Conservation (phyloP, 2,113 vertebrate species). For the Cryptomyrus ogoouensis region DNA sequence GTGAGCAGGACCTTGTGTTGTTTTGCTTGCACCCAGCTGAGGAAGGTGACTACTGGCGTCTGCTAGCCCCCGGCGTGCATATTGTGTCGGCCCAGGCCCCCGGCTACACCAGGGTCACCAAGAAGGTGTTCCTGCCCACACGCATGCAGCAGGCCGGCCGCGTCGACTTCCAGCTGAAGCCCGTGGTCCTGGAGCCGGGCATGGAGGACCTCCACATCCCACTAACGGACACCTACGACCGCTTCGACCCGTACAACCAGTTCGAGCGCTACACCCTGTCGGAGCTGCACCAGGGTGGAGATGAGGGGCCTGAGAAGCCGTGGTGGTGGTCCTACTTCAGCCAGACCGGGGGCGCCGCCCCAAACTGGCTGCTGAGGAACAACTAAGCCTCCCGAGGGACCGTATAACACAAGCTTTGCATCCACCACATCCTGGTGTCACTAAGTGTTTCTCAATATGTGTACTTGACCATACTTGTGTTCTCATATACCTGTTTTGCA, state of each 20-base stretch:
- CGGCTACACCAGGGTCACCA: slow-evolving; percentile 70
- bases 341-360: slow-evolving; percentile 58
- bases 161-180: slow-evolving; percentile 77
- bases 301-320: slow-evolving; percentile 66
- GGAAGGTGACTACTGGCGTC: slow-evolving; percentile 85
- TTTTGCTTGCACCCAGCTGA: slow-evolving; percentile 58
- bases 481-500: too few relatives aligned
- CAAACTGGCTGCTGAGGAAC: slow-evolving; percentile 80
- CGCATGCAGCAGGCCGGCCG: slow-evolving; percentile 70
- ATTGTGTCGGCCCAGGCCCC: slow-evolving; percentile 70
- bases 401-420: neutral
- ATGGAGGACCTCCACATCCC: slow-evolving; percentile 33
- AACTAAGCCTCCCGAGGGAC: slow-evolving; percentile 34
- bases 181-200: slow-evolving; percentile 34
- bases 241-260: slow-evolving; percentile 60
- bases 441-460: too few relatives aligned
- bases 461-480: too few relatives aligned
- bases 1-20: neutral
- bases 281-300: slow-evolving; percentile 10
- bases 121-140: slow-evolving; percentile 72
- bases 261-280: slow-evolving; percentile 54
- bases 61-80: slow-evolving; percentile 71
- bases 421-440: neutral
- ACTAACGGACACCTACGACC: slow-evolving; percentile 40
- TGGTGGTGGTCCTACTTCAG: slow-evolving; percentile 96